Base-by-base conservation (phyloP, 2,113 vertebrate species). In the Murina feae region DNA sequence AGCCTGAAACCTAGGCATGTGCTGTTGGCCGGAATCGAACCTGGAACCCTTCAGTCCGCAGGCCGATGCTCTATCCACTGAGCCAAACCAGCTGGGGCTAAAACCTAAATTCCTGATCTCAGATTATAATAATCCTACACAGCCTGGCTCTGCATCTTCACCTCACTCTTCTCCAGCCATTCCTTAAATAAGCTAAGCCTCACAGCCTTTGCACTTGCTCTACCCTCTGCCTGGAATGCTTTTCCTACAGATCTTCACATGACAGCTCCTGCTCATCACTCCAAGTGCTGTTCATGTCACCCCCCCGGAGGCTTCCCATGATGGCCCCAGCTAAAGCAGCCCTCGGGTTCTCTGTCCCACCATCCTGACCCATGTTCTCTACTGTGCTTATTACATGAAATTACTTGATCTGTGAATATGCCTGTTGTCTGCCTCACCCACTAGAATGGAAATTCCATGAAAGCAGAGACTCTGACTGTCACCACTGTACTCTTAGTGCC, bases 391-490 rank as follows among this genome's bases (percentile, higher is more conserved):
- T 71, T 42, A 39, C 16, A 8, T 11, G 51, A 42, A 35, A 47
- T 1, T 23, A 10, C 21, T n/a, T 20, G 3, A 16, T 39, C 49
- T 55, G 20, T 4, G 63, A 39, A n/a, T 17, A 5, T 0, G 28
- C 3, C 23, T 20, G 4, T 2, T 6, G 7, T 18, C 37, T 75
- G 75, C 32, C 55, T 60, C 23, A 25, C 11, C 32, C 28, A 35
- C 39, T 30, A 21, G 35, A 9, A 91, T 5, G 17, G 7, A 30
- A 6, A 18, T 71, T 28, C 39, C 37, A 6, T 0, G 28, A 66
- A 4, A 25, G 44, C 23, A 83, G 89, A n/a, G 11, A n/a, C 51
- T 44, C 72, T 69, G 53, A 23, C 21, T 8, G 42, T n/a, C 42
- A 42, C 44, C 44, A n/a, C 55, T 47, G 16, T 28, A 4, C 9